Evolutionary conservation across 2,888 invertebrate species (phyloP).

Genomic region (Eurytoma californica): DNA sequence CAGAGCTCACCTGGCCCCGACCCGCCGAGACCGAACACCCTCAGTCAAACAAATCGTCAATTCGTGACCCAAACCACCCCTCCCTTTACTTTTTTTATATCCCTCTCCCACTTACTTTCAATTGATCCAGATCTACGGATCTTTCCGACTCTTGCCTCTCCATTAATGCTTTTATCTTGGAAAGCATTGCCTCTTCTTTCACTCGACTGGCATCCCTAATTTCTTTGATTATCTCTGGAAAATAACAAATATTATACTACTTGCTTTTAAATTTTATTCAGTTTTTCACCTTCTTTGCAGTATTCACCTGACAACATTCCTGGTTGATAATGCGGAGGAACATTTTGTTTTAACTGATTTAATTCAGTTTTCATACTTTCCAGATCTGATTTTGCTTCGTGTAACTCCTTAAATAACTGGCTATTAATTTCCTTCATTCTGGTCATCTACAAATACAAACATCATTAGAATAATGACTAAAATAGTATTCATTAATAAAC

Average conservation of each 20-base stretch:
- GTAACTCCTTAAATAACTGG: slow-evolving; percentile 85
- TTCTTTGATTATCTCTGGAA: slow-evolving; percentile 71
- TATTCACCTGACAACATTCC: slow-evolving; percentile 72
- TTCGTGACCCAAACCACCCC: not conserved
- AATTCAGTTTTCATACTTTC: slow-evolving; percentile 69
- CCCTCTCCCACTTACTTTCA: slow-evolving; percentile 64
- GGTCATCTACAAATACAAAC: slow-evolving; percentile 66
- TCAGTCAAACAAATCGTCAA: slow-evolving; percentile 71
- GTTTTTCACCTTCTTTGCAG: not conserved
- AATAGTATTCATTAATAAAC: slow-evolving; percentile 4
- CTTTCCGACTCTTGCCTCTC: slow-evolving; percentile 66
- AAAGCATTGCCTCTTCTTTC: slow-evolving; percentile 70
- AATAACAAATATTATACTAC: not conserved
- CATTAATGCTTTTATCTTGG: slow-evolving; percentile 68
- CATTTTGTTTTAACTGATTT: slow-evolving; percentile 65
- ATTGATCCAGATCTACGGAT: slow-evolving; percentile 64
- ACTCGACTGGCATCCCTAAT: slow-evolving; percentile 71
- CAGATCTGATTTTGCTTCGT: slow-evolving; percentile 82
- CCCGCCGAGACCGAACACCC: slow-evolving; percentile 53
- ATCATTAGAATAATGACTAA: not conserved
- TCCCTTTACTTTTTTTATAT: not conserved
- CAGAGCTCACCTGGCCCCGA: slow-evolving; percentile 69
- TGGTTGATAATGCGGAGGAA: slow-evolving; percentile 70
- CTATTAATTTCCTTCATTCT: slow-evolving; percentile 84
- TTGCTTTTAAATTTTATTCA: not conserved